phyloP scores from a whole-genome alignment of 1,140 invertebrate genomes.

The Spodoptera litura region DNA sequence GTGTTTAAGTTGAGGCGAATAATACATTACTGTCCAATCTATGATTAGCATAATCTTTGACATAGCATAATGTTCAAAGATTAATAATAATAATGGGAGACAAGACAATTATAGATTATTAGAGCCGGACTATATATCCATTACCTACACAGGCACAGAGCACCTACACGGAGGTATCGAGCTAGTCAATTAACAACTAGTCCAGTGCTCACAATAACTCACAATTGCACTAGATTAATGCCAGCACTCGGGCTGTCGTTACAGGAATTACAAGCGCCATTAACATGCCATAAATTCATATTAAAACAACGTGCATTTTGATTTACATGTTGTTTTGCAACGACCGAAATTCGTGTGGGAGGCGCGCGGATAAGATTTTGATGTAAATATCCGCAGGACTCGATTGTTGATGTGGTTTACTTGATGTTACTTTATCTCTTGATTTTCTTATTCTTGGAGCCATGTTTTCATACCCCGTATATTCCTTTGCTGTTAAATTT shows the following conservation, averaged over 20 bases:
- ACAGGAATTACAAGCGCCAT: slow-evolving; percentile 47
- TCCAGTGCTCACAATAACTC: slow-evolving; percentile 33
- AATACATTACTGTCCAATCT: no score
- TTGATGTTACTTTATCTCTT: not conserved
- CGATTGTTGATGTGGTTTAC: not conserved
- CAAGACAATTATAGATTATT: not conserved
- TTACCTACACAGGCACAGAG: not conserved
- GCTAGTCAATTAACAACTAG: slow-evolving; percentile 47
- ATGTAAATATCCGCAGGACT: slow-evolving; percentile 13
- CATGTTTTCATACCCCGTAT: no score
- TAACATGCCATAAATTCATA: slow-evolving; percentile 54
- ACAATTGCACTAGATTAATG: slow-evolving; percentile 38
- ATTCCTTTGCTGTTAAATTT: no score
- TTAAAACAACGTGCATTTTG: slow-evolving; percentile 48
- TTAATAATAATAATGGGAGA: no score
- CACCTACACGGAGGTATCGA: slow-evolving; percentile 29
- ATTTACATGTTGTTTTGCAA: slow-evolving; percentile 43
- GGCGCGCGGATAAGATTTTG: slow-evolving; percentile 15
- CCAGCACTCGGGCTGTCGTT: slow-evolving; percentile 19
- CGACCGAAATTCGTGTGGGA: slow-evolving; percentile 22
- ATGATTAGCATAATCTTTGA: no score
- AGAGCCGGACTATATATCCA: not conserved
- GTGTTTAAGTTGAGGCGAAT: no score
- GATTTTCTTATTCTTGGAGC: no score
- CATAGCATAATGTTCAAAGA: no score